Percentiles rank a stretch among this genome's conserved stretches.
Evolutionary conservation across 2,113 vertebrate genomes (phyloP).

Genomic region (Petroica traversi): DNA sequence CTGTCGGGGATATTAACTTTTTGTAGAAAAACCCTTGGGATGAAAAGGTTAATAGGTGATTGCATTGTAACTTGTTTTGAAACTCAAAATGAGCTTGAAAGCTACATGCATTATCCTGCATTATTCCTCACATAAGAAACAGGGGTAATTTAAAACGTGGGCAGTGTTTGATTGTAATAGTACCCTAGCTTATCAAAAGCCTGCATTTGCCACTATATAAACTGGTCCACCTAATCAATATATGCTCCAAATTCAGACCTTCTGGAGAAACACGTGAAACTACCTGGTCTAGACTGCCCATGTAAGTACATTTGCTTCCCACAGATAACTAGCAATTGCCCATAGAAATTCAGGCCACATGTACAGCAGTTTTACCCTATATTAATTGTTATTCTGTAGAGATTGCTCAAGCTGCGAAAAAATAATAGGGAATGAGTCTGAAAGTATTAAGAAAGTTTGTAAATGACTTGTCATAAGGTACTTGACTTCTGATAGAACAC

Average conservation of each 20-base stretch:
- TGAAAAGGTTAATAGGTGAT: conserved; percentile 64
- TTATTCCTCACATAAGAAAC: conserved; percentile 43
- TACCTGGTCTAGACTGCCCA: background rate
- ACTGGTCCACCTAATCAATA: background rate
- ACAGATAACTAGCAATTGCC: background rate
- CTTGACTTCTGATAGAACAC: background rate
- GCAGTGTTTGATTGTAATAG: conserved; percentile 44
- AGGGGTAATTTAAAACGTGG: conserved; percentile 34
- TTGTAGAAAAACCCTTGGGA: conserved; percentile 65
- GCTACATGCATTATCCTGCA: conserved; percentile 40
- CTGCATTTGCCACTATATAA: conserved; percentile 7
- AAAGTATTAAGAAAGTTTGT: conserved; percentile 16
- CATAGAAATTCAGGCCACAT: background rate
- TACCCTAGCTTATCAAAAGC: conserved; percentile 23
- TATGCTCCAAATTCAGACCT: background rate
- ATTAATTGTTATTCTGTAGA: background rate
- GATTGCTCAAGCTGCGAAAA: background rate
- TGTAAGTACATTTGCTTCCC: background rate
- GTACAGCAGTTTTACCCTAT: background rate
- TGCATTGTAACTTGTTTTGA: conserved; percentile 66
- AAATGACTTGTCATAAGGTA: conserved; percentile 1
- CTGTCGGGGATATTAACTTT: conserved; percentile 68
- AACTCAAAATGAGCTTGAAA: conserved; percentile 61
- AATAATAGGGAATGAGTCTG: background rate
- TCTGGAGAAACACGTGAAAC: background rate